A percentile compares a stretch with the other conserved stretches of the same genome.
phyloP scores from a whole-genome alignment of 1,140 invertebrate species.

The Choristoneura fumiferana region DNA sequence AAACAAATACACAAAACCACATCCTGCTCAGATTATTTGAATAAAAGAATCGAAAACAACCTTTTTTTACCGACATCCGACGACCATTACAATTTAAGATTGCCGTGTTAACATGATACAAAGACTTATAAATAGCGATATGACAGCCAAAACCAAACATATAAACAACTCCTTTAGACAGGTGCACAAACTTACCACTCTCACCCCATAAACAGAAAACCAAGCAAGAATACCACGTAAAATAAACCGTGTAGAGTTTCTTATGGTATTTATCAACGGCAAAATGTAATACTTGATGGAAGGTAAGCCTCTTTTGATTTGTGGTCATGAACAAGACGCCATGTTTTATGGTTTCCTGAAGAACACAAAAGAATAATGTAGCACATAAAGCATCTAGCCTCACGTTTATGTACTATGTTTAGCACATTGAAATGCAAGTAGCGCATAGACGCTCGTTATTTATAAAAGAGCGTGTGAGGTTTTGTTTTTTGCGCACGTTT shows the following conservation, averaged over 20 bases:
- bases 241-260: neutral
- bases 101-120: constrained; percentile 12
- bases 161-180: constrained; percentile 18
- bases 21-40: no score
- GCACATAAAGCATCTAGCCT: constrained; percentile 26
- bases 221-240: constrained; percentile 18
- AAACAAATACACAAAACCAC: no score
- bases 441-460: neutral
- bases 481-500: no score
- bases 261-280: neutral
- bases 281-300: constrained; percentile 28
- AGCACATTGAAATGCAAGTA: constrained; percentile 12
- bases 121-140: constrained; percentile 10
- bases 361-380: constrained; percentile 40
- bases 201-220: constrained; percentile 36
- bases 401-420: constrained; percentile 24
- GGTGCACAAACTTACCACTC: neutral
- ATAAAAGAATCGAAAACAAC: no score
- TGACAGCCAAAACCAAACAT: constrained; percentile 17
- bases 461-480: neutral
- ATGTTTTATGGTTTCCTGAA: constrained; percentile 47
- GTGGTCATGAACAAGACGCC: constrained; percentile 41
- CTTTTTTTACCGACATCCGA: neutral
- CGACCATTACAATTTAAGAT: constrained; percentile 11
- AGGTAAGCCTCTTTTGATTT: constrained; percentile 49